A percentile compares a stretch with the other conserved stretches of the same genome.
Evolutionary conservation across 2,113 vertebrate genomes (phyloP).

Genomic region (Zingel zingel): DNA sequence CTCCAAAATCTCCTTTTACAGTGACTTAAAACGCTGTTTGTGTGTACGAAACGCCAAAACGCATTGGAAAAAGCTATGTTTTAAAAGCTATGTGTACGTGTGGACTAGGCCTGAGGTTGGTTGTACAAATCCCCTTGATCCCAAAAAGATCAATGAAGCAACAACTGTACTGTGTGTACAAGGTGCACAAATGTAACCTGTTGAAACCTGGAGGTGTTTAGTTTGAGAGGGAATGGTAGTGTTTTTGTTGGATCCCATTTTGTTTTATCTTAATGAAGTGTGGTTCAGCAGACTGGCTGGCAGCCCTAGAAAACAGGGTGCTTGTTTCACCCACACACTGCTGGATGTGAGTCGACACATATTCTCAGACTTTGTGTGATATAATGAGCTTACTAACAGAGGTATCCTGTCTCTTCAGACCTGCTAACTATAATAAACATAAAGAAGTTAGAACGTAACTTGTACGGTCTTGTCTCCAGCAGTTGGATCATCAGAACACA

Average conservation of each 20-base stretch:
- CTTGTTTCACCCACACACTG: not conserved
- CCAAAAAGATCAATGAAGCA: slow-evolving; percentile 18
- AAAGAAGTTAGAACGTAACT: not conserved
- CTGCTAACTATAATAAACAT: not conserved
- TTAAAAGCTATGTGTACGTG: no score
- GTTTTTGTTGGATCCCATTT: slow-evolving; percentile 24
- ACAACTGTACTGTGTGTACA: not conserved
- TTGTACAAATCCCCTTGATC: slow-evolving; percentile 32
- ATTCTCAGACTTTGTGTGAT: not conserved
- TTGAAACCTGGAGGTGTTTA: slow-evolving; percentile 27
- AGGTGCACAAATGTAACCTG: slow-evolving; percentile 17
- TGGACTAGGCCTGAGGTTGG: no score
- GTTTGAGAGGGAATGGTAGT: not conserved
- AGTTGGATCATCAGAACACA: not conserved
- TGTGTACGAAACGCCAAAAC: no score
- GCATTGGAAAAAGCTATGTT: no score
- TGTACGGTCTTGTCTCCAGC: not conserved
- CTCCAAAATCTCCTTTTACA: no score
- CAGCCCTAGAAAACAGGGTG: slow-evolving; percentile 9
- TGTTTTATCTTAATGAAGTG: slow-evolving; percentile 42
- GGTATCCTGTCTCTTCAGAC: not conserved
- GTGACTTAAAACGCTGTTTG: no score
- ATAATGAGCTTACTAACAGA: not conserved
- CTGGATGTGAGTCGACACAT: not conserved
- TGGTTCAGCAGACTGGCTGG: slow-evolving; percentile 34